These are phyloP conservation scores for Herpetotheres cachinnans DNA, from an alignment of 2,113 vertebrate species.

Conservation along the genomic window DNA sequence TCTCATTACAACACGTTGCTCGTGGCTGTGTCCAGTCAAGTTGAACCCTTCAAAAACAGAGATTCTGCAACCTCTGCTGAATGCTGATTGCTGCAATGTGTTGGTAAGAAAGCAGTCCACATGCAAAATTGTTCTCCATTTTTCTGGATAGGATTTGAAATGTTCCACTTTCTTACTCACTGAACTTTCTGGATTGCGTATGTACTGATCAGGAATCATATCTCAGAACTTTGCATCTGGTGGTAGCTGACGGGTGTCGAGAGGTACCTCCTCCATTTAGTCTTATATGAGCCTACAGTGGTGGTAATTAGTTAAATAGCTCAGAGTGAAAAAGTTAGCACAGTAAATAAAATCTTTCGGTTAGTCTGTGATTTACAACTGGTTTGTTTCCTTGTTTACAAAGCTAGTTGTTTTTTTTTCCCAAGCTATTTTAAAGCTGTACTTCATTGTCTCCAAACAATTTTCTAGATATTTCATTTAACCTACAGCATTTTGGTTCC, in stretches of 20 bases:
- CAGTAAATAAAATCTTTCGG: neutral
- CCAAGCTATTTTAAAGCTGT: neutral
- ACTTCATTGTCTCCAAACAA: neutral
- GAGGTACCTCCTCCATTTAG: neutral
- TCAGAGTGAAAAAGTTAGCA: neutral
- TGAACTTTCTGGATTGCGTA: neutral
- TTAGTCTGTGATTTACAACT: neutral
- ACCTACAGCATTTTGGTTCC: neutral
- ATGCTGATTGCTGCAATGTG: neutral
- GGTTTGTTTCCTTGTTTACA: neutral
- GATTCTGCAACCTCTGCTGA: neutral
- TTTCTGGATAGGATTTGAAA: neutral
- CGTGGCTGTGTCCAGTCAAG: fast-evolving
- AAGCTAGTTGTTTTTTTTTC: neutral
- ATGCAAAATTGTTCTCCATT: neutral
- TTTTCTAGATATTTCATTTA: neutral
- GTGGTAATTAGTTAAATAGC: neutral
- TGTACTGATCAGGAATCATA: neutral
- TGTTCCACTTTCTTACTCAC: neutral
- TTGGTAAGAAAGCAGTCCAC: neutral
- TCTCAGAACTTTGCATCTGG: neutral
- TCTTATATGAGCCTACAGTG: neutral
- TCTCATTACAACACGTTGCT: neutral
- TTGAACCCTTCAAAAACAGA: neutral
- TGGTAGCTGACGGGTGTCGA: neutral